Percentiles rank a stretch among this genome's conserved stretches.
These are phyloP conservation scores for Macroteleia sp. DNA, from an alignment of 2,888 invertebrate species.

Conservation along the genomic window DNA sequence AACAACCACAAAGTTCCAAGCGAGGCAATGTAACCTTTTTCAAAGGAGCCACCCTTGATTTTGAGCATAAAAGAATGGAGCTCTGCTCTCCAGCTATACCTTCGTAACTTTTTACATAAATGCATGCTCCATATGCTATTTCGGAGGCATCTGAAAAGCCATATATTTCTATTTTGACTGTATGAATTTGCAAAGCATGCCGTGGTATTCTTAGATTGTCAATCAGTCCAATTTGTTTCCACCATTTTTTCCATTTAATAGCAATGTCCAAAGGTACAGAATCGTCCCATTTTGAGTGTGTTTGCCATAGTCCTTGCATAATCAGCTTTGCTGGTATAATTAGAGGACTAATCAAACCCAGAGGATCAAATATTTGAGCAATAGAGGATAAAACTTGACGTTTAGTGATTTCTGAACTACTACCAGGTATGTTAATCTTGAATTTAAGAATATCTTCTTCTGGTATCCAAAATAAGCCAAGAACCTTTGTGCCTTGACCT, in stretches of 20 bases:
- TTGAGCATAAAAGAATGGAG: conserved; percentile 37
- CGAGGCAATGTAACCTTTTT: conserved; percentile 52
- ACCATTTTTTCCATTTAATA: conserved; percentile 4
- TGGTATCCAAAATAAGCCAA: neutral
- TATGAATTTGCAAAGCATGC: neutral
- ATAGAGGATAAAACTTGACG: neutral
- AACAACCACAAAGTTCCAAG: neutral
- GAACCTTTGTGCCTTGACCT: neutral
- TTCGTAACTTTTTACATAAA: neutral
- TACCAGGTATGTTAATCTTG: neutral
- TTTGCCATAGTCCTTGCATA: neutral
- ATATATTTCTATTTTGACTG: neutral
- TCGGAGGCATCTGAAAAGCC: neutral
- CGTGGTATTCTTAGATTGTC: neutral
- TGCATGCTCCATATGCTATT: neutral
- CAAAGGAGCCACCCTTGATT: conserved; percentile 56
- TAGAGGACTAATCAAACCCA: neutral
- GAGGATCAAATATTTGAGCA: neutral
- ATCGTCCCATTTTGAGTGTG: neutral
- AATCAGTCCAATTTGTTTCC: neutral
- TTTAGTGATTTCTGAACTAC: neutral
- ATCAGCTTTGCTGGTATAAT: neutral
- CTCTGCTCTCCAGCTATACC: neutral
- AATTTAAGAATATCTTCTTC: neutral
- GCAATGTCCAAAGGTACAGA: neutral